Percentiles rank a stretch among this genome's conserved stretches.
Conservation (phyloP, 2,113 vertebrate genomes). For the Cnemophilus loriae region DNA sequence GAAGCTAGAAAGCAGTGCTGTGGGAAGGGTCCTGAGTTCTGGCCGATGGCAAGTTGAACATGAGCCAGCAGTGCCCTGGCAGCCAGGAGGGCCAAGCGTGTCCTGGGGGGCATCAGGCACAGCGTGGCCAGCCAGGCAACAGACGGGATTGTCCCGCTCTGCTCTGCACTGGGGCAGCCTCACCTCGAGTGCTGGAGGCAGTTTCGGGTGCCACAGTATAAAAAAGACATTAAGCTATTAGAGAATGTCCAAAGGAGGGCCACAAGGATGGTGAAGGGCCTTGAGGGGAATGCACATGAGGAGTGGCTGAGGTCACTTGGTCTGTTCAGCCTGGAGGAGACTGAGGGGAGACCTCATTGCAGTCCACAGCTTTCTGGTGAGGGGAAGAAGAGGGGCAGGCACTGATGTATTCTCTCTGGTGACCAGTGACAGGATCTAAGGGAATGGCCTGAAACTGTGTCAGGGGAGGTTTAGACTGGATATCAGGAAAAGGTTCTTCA, state of each 20-base stretch:
- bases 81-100: not conserved
- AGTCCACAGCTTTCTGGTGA: not conserved
- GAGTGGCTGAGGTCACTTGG: not conserved
- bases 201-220: not conserved
- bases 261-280: not conserved
- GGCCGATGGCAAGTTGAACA: accelerated
- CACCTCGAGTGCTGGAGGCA: not conserved
- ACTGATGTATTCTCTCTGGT: not conserved
- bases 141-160: not conserved
- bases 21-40: not conserved
- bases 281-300: not conserved
- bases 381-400: not conserved
- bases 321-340: not conserved
- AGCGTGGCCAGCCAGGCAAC: accelerated
- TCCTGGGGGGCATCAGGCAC: not conserved
- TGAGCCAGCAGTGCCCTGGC: not conserved
- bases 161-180: accelerated
- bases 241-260: not conserved
- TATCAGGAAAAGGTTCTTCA: not conserved
- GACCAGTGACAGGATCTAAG: not conserved
- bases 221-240: not conserved
- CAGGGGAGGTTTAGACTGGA: not conserved
- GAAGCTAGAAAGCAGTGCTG: not conserved
- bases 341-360: accelerated
- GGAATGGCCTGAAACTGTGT: not conserved